Base-by-base conservation (phyloP, 2,113 vertebrate genomes). In the Uropsilus gracilis region DNA sequence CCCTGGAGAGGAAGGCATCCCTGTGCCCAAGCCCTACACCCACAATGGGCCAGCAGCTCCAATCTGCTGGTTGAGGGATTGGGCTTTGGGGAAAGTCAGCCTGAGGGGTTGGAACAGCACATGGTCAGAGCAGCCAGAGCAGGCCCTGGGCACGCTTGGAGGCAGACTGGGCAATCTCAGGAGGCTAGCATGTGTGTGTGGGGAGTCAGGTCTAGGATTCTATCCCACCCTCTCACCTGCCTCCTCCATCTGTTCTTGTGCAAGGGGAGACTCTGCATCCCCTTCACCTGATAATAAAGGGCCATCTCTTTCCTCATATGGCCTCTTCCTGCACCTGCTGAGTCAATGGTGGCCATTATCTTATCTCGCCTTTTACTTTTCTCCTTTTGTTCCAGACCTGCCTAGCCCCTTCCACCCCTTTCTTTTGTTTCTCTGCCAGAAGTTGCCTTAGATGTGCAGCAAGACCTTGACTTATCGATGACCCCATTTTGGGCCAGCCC, bases 271-370 rank as follows among this genome's bases (percentile, higher is more conserved):
- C 53, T 17, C 2, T 10, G 71, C 66, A 13, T 12, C 6, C 0
- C 7, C 14, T 44, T 95, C 68, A 97, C 97, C 97, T 97, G 66
- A 0, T 39, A 69, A 2, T 95, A 93, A 81, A 95, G 39, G 16
- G 50, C 18, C 10, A 44, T 4, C 0, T 76, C 46, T 2, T 55
- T 30, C 32, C 86, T 91, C 71, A 59, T 94, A 28, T 53, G 94
- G 61, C 91, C 37, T 95, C 94, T n/a, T 57, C 94, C 84, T 42
- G 93, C 0, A 5, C 20, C 32, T 97, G 94, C 96, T 97, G 89
- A n/a, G 71, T 30, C n/a, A n/a, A n/a, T n/a, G n/a, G n/a, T n/a
- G n/a, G n/a, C n/a, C n/a, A n/a, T n/a, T n/a, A n/a, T n/a, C n/a
- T n/a, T n/a, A n/a, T n/a, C n/a, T n/a, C n/a, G n/a, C n/a, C n/a